phyloP scores from a whole-genome alignment of 2,797 vertebrate genomes.

The Salarias fasciatus region DNA sequence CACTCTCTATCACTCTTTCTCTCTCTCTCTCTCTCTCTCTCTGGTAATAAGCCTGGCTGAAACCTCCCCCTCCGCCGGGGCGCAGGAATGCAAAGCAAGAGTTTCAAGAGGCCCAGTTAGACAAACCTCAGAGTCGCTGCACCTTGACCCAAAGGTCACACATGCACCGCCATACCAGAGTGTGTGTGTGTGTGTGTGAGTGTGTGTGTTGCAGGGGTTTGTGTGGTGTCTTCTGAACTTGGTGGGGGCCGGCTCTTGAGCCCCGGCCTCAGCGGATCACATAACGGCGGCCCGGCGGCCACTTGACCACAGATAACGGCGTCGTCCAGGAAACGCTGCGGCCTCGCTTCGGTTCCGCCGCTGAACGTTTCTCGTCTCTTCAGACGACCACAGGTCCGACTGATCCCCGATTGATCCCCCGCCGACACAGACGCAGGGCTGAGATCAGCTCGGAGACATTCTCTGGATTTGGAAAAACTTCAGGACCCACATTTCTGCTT shows the following conservation, averaged over 20 bases:
- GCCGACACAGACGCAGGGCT: no score
- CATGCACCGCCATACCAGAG: slow-evolving; percentile 40
- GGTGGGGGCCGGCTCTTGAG: slow-evolving; percentile 49
- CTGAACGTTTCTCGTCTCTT: no score
- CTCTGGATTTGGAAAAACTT: no score
- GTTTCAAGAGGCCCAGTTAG: slow-evolving; percentile 93
- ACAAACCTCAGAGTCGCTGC: slow-evolving; percentile 96
- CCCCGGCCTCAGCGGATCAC: slow-evolving; percentile 59
- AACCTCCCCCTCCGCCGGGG: slow-evolving; percentile 87
- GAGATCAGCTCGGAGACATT: no score
- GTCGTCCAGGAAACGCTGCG: no score
- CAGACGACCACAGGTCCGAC: no score
- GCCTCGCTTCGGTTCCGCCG: no score
- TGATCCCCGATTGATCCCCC: no score
- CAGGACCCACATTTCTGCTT: no score
- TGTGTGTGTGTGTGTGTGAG: slow-evolving; percentile 34
- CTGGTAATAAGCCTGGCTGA: slow-evolving; percentile 81
- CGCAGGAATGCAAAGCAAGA: slow-evolving; percentile 95
- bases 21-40: slow-evolving; percentile 52
- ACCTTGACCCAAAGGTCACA: slow-evolving; percentile 94
- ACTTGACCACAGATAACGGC: slow-evolving; percentile 56
- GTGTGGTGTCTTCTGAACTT: slow-evolving; percentile 49
- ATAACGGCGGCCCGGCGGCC: slow-evolving; percentile 50
- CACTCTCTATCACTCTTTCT: slow-evolving; percentile 55
- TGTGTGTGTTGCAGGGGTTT: slow-evolving; percentile 27